Conservation (phyloP, 2,888 invertebrate genomes). For the Xestobium rufovillosum region DNA sequence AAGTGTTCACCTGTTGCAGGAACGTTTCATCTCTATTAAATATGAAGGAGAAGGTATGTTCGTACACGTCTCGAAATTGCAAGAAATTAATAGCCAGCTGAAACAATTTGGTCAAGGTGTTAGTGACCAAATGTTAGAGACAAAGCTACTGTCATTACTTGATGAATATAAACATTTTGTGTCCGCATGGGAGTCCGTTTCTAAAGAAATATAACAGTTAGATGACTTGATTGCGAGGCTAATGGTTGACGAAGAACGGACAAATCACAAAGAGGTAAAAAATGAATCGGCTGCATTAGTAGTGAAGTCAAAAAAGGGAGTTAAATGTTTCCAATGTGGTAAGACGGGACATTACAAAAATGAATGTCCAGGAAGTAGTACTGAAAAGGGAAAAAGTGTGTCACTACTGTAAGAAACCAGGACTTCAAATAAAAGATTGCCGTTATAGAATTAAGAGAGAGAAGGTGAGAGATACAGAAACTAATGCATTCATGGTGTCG, state of each 20-base stretch:
- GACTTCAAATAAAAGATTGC: constrained; percentile 15
- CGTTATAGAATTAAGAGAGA: constrained; percentile 13
- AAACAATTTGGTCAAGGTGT: too few relatives aligned
- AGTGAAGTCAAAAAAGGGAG: constrained; percentile 6
- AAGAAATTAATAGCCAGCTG: constrained; percentile 10
- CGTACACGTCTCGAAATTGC: background rate
- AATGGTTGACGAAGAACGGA: constrained; percentile 5
- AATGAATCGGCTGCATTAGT: constrained; percentile 1
- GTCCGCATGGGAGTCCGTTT: constrained; percentile 21
- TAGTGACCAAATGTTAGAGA: too few relatives aligned
- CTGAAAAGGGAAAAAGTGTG: constrained; percentile 14
- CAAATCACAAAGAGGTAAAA: constrained; percentile 3
- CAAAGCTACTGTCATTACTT: constrained; percentile 12
- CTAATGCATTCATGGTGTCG: constrained; percentile 1
- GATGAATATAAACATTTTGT: constrained; percentile 10
- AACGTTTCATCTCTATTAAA: too few relatives aligned
- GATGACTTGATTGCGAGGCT: constrained; percentile 19
- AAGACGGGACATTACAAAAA: constrained; percentile 1
- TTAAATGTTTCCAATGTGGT: constrained; percentile 5
- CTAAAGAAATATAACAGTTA: constrained; percentile 15
- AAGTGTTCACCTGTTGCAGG: constrained; percentile 32
- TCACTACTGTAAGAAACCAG: constrained; percentile 16
- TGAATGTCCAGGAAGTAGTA: constrained; percentile 9
- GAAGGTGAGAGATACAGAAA: too few relatives aligned
- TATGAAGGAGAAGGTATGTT: too few relatives aligned